Evolutionary conservation across 2,888 invertebrate genomes (phyloP).

Genomic region (Apamea crenata): DNA sequence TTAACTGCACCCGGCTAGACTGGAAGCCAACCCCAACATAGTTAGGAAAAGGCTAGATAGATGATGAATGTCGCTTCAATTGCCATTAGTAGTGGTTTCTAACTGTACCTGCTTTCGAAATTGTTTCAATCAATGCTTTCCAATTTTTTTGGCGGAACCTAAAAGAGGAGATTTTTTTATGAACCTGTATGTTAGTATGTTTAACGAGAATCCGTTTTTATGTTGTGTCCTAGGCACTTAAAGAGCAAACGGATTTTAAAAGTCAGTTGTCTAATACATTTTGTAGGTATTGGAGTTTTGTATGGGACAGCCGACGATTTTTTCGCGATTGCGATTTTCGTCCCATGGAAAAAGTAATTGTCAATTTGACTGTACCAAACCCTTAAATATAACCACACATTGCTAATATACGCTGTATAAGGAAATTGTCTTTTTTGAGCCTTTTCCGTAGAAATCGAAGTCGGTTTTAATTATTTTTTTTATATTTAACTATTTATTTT

Average conservation of each 20-base stretch:
- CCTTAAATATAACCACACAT: neutral
- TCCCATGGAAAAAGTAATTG: neutral
- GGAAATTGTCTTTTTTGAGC: too few species aligned
- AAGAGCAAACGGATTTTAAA: neutral
- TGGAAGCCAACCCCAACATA: too few species aligned
- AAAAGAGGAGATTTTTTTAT: neutral
- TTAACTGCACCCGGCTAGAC: too few species aligned
- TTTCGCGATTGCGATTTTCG: neutral
- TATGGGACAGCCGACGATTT: neutral
- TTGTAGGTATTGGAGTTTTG: neutral
- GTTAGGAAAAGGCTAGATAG: too few species aligned
- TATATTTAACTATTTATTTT: neutral
- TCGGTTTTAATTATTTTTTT: neutral
- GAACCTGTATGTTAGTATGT: neutral
- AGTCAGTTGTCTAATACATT: neutral
- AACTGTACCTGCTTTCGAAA: neutral
- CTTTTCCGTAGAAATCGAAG: too few species aligned
- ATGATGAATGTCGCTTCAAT: neutral
- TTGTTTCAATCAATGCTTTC: slow-evolving; percentile 3
- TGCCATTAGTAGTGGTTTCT: neutral
- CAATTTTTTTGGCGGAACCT: neutral
- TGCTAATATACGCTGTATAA: neutral
- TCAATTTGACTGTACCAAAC: neutral
- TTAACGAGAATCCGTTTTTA: neutral
- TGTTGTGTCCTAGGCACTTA: neutral